Base-by-base conservation (phyloP, 2,888 invertebrate genomes). In the Thysanoteuthis rhombus region DNA sequence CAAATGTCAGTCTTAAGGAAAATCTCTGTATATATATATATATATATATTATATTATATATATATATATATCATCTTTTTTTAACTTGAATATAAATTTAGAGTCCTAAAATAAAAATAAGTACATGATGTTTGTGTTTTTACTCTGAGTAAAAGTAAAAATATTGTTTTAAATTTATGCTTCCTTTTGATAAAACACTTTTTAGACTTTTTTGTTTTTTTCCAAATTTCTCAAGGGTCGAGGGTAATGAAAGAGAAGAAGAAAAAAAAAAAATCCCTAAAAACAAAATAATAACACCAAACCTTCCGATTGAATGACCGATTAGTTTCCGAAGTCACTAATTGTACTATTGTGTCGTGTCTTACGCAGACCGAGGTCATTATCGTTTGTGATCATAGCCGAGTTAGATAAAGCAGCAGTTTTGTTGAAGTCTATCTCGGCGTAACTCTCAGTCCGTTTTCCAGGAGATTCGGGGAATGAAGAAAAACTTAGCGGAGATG, bases 391-490 rank as follows among this genome's bases (percentile, higher is more conserved):
- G 12, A 98, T 98, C 95, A 98, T 98, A 58, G 98, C 98, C 47
- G 98, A 98, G 96, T 98, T 98, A 39, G 98, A 98, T 47, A 99
- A 97, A 40, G 99, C 99, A 93, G 98, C 98, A 0, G 99, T 99
- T 97, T 98, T 98, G 96, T 99, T 98, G 97, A 99, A 99, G 97
- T 99, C 99, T 95, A 99, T 99, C 1, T 98, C 98, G 22, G 98
- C 98, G 96, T 99, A 99, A 93, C 98, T 98, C 92, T 97, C 96
- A 1, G 96, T 95, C 42, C 95, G 94, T 93, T 95, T 95, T 89
- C 95, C 95, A 0, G 96, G 96, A 4, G 96, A 96, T 93, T 96
- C 96, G 36, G 96, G 96, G 42, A 94, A 93, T 5, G 95, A 95
- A 10, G 94, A 93, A 91, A 95, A 95, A 89, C 96, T 96, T 19